Percentiles rank a stretch among this genome's conserved stretches.
These are phyloP conservation scores for Troglohyphantes excavatus DNA, from an alignment of 2,888 invertebrate genomes.

Conservation along the genomic window DNA sequence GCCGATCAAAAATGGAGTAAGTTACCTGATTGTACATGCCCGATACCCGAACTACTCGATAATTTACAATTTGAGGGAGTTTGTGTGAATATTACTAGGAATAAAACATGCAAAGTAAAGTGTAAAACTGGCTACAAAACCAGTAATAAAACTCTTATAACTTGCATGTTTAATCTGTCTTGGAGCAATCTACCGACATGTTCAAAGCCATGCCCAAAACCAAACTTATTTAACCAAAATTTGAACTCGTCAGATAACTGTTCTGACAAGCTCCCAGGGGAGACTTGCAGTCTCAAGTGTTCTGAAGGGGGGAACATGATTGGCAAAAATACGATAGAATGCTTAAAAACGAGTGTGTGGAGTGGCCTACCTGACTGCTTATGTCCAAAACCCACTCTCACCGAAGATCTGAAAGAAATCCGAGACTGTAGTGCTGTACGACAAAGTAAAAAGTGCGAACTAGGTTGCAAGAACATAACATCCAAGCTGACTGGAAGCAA, in stretches of 20 bases:
- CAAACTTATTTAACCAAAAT: not conserved
- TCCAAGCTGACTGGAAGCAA: not conserved
- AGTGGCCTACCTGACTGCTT: not conserved
- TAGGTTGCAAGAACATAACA: constrained; percentile 1
- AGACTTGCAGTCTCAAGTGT: not conserved
- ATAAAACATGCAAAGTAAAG: not conserved
- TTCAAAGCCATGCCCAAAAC: not conserved
- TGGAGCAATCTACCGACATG: constrained; percentile 17
- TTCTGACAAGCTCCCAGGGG: not conserved
- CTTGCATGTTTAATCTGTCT: not conserved
- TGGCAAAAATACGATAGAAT: constrained; percentile 10
- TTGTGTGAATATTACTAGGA: not conserved
- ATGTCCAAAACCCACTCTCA: constrained; percentile 10
- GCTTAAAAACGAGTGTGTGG: constrained; percentile 11
- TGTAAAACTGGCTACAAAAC: not conserved
- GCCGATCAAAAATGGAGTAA: not conserved
- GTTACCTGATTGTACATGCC: constrained; percentile 11
- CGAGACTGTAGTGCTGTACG: not conserved
- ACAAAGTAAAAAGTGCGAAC: not conserved
- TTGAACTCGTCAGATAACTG: not conserved
- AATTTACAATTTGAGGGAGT: not conserved
- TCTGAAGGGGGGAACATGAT: constrained; percentile 17
- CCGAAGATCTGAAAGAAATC: not conserved
- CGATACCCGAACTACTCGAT: not conserved
- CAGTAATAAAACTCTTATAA: not conserved